phyloP scores from a whole-genome alignment of 2,888 invertebrate species.

The Sericinus montela region DNA sequence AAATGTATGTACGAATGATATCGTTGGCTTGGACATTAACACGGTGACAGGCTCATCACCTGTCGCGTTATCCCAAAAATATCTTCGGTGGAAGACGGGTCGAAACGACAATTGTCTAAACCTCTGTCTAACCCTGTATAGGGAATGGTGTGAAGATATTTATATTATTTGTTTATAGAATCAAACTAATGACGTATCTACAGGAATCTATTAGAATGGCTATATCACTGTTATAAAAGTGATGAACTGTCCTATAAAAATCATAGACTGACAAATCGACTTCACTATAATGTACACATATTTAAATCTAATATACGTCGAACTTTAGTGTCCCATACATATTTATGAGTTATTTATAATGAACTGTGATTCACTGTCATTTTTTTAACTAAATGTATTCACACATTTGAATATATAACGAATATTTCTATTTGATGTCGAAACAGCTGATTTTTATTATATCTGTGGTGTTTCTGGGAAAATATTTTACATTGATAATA shows the following conservation, averaged over 20 bases:
- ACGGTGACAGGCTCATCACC: too few species aligned
- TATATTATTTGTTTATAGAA: too few species aligned
- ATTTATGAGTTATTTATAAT: conserved; percentile 20
- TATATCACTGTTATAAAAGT: conserved; percentile 5
- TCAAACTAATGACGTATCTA: too few species aligned
- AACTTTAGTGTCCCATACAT: conserved; percentile 20
- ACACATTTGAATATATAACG: conserved; percentile 14
- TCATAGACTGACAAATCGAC: conserved; percentile 2
- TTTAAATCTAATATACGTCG: conserved; percentile 12
- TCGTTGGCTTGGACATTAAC: too few species aligned
- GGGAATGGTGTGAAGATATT: too few species aligned
- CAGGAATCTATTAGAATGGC: not conserved
- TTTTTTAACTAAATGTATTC: conserved; percentile 11
- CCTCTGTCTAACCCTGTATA: too few species aligned
- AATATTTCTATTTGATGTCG: conserved; percentile 12
- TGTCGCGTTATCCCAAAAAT: too few species aligned
- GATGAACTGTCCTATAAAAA: conserved; percentile 3
- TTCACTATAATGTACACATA: conserved; percentile 3
- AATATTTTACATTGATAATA: not conserved
- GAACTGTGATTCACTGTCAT: conserved; percentile 5
- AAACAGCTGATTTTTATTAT: conserved; percentile 15
- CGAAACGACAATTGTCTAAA: too few species aligned
- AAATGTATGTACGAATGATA: too few species aligned
- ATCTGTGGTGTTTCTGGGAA: conserved; percentile 1
- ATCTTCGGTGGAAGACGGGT: too few species aligned